Base-by-base conservation (phyloP, 2,797 vertebrate species). In the Aphelocoma californica region DNA sequence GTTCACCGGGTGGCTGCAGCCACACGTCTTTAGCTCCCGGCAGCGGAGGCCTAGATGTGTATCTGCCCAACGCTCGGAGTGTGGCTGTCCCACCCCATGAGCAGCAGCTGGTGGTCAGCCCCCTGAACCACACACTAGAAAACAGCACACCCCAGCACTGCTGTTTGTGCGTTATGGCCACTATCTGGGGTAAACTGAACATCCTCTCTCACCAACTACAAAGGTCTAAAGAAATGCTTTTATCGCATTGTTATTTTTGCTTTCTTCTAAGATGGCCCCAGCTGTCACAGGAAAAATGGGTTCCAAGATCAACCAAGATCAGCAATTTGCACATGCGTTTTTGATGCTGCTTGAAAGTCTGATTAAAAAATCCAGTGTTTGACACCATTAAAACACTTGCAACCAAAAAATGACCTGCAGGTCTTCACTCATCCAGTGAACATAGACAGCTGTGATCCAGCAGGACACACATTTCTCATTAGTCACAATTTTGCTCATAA, bases 191-290 rank as follows among this genome's bases (percentile, higher is more conserved):
- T 47, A 91, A 92, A 64, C 89, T 89, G 60, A 24, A 85, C 84
- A 97, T 96, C 96, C 96, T 95, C 82, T 95, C 95, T 89, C 83
- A 92, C n/a, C 81, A 80, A 13, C 88, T 90, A 95, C 86, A 96
- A 91, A 94, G 94, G 34, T 54, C 74, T 81, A 65, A 28, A 87
- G 69, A 87, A 94, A 87, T 3, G 18, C 26, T 89, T 78, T 87
- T 69, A 91, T 88, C n/a, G 0, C 57, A 75, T 31, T 90, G 61
- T 81, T 81, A 51, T 78, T 86, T 17, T 5, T 50, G 24, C 47
- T 82, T 48, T 74, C 89, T 83, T 56, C 69, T 82, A 47, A 70
- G 24, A 61, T 53, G 34, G 36, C 64, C 64, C 36, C 88, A 81
- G 71, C 54, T 88, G 70, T 62, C 58, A 83, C n/a, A 72, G 86